A percentile compares a stretch with the other conserved stretches of the same genome.
Conservation (phyloP, 2,888 invertebrate species). For the Caenorhabditis sp. region DNA sequence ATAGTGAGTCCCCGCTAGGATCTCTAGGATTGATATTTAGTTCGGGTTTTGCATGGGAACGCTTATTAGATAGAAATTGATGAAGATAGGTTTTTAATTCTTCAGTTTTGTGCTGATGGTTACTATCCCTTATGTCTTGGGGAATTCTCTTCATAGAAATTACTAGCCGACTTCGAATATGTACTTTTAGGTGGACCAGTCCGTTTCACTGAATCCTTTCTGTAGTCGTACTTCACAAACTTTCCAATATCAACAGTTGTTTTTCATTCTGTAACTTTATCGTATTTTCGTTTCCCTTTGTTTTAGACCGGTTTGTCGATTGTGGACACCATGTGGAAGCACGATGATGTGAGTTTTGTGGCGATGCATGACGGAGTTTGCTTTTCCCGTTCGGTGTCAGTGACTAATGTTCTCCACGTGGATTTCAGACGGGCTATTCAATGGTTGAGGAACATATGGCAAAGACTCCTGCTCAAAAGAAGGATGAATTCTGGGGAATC, state of each 20-base stretch:
- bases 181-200: too few relatives aligned
- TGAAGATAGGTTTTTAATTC: not conserved
- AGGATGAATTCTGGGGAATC: slow-evolving; percentile 78
- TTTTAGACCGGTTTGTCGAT: slow-evolving; percentile 68
- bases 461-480: slow-evolving; percentile 71
- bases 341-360: slow-evolving; percentile 65
- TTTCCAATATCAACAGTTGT: slow-evolving; percentile 1
- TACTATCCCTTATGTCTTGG: not conserved
- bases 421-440: slow-evolving; percentile 74
- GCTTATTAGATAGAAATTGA: slow-evolving; percentile 16
- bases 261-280: slow-evolving; percentile 46
- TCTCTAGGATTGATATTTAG: slow-evolving; percentile 11
- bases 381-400: not conserved
- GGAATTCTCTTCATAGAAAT: not conserved
- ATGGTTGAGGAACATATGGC: slow-evolving; percentile 75
- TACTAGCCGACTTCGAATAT: too few relatives aligned
- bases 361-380: slow-evolving; percentile 6
- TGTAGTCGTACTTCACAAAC: slow-evolving; percentile 10
- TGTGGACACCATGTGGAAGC: slow-evolving; percentile 67
- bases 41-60: slow-evolving; percentile 36
- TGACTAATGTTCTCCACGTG: not conserved
- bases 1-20: slow-evolving; percentile 69
- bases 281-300: slow-evolving; percentile 49
- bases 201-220: slow-evolving; percentile 21
- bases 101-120: not conserved